phyloP scores from a whole-genome alignment of 2,888 invertebrate species.

The Monochamus alternatus region DNA sequence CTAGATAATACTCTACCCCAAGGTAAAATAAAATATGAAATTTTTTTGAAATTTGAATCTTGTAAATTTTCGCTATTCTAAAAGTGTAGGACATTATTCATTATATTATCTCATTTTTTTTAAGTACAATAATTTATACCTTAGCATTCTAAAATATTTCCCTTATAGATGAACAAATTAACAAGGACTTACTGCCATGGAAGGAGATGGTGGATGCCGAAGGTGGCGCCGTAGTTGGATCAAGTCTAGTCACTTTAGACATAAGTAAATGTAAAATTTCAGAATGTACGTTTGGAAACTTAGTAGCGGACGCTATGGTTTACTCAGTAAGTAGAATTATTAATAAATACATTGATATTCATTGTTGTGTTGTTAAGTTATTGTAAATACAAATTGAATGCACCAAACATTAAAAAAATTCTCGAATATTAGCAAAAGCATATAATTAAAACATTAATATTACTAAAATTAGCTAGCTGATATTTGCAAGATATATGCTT shows the following conservation, averaged over 20 bases:
- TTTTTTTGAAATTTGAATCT: too few species aligned
- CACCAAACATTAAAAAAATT: too few species aligned
- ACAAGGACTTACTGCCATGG: conserved; percentile 52
- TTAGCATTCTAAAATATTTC: neutral
- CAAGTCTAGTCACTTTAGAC: conserved; percentile 68
- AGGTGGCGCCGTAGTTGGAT: conserved; percentile 53
- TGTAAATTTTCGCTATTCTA: neutral
- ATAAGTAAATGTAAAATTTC: conserved; percentile 73
- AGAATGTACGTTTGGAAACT: conserved; percentile 84
- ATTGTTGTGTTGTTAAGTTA: neutral
- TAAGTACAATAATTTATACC: too few species aligned
- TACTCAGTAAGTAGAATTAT: conserved; percentile 73
- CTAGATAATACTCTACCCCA: conserved; percentile 76
- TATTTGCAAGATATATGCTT: too few species aligned
- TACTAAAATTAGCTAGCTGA: too few species aligned
- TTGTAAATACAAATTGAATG: too few species aligned
- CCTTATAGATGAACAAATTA: conserved; percentile 50
- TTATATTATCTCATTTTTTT: neutral
- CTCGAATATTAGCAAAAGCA: too few species aligned
- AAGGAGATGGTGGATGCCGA: conserved; percentile 50
- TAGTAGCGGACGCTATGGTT: conserved; percentile 82
- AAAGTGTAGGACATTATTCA: neutral
- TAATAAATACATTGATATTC: neutral
- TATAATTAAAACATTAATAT: too few species aligned
- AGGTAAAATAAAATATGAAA: conserved; percentile 71